Evolutionary conservation across 2,113 vertebrate species (phyloP), one percentile per base, ranked within the genome.

Genomic region (Ciconia maguari): DNA sequence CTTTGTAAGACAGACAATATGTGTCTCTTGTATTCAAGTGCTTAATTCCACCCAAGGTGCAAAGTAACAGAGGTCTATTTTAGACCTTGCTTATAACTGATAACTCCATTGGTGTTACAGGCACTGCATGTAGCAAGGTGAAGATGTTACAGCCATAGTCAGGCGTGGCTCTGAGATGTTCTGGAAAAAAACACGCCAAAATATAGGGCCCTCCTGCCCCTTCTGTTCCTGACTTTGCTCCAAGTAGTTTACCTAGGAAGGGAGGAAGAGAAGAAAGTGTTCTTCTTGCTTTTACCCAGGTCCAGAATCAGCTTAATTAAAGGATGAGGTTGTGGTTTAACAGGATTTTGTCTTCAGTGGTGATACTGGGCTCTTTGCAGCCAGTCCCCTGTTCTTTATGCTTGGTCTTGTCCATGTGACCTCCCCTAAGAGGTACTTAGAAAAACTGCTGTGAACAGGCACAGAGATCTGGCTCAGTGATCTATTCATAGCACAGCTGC

Each of bases 391-490:
- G 10, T 58, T 41, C 27, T 52, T 80, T 83, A 48, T 38, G 4
- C 16, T 86, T 36, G 16, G 9, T 32, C 48, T 66, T 6, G 3
- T 55, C n/a, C 9, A 2, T 0, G 0, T 30, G 20, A 4, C 10
- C 49, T 60, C 46, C 14, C 6, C 5, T 24, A 13, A 14, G 29
- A 11, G 38, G 13, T 44, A 10, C 8, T 71, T 83, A 20, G 2
- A 32, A 32, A 76, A 58, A 2, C 30, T 49, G 10, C 42, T 80
- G 46, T 51, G 38, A 68, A 17, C 4, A 49, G 42, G 48, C 34
- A 76, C 8, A 48, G 36, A 38, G 22, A 27, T 26, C 25, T 60
- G 49, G 4, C 36, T 51, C 2, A 2, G n/a, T 41, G 34, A 38
- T 26, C 11, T 25, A n/a, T 62, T 86, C 34, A 25, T 34, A 29